Evolutionary conservation across 2,888 invertebrate species (phyloP), one percentile per base, ranked within the genome.

Genomic region (Sipunculus nudus): DNA sequence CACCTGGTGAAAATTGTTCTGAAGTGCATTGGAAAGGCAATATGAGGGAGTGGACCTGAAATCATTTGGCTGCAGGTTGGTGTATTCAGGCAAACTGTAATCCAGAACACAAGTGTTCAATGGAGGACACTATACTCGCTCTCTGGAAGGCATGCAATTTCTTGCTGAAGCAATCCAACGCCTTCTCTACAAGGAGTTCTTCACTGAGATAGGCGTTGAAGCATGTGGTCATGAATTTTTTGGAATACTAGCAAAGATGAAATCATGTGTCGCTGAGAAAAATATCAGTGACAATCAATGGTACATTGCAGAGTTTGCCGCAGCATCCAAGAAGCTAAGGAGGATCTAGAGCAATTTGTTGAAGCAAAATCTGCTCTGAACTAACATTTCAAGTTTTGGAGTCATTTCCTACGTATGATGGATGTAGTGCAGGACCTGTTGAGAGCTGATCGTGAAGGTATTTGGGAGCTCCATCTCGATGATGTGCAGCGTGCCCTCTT

Each of bases 131-230:
- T 49, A 49, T 21, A 49, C n/a, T 16, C 49, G 49, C 5, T 49
- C n/a, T 49, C 49, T 49, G 13, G 49, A 49, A 21, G 49, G 49
- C 16, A 49, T 49, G 49, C 49, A 49, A 32, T 32, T 49, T 4
- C 49, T 49, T 25, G 49, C 29, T 41, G 53, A 53, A 53, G 3
- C 28, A 2, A 16, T 53, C 6, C 3, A 40, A 5, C 40, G 53
- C 40, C 43, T 53, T 8, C 53, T 53, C 4, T 53, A 41, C 23
- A 35, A 53, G 40, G 53, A 45, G n/a, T 53, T 53, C 53, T 53
- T 53, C 40, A 21, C 19, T 16, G 41, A 41, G 40, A 41, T 10
- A 23, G 53, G 53, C n/a, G 19, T 53, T 5, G 43, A 45, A 3
- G 25, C 39, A 8, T 53, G 40, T 41, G 23, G n/a, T 16, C 3